A percentile compares a stretch with the other conserved stretches of the same genome.
These are phyloP conservation scores for Portevinia maculata DNA, from an alignment of 2,888 invertebrate species.

Conservation along the genomic window DNA sequence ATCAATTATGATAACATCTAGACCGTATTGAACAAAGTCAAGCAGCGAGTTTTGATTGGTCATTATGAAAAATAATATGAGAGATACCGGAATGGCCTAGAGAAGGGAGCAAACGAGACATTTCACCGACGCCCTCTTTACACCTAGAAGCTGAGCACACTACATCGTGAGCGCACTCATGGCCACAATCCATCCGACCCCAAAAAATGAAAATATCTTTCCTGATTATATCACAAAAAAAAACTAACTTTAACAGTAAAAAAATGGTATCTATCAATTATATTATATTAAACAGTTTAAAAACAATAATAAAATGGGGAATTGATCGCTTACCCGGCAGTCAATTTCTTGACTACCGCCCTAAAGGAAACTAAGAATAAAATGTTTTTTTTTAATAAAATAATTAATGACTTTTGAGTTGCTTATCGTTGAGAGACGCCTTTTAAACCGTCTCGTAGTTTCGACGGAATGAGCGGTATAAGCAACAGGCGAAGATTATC, in stretches of 20 bases:
- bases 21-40: too few species aligned
- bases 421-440: too few species aligned
- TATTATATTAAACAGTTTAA: conserved; percentile 14
- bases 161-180: too few species aligned
- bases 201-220: background rate
- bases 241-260: conserved; percentile 1
- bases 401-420: conserved; percentile 11
- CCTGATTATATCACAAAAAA: background rate
- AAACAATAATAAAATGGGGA: conserved; percentile 28
- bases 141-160: too few species aligned
- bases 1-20: too few species aligned
- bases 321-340: conserved; percentile 2
- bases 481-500: conserved; percentile 95
- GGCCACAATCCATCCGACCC: too few species aligned
- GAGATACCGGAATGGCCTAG: too few species aligned
- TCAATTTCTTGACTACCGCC: background rate
- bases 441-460: conserved; percentile 93
- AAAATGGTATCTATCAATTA: background rate
- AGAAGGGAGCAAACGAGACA: too few species aligned
- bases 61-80: too few species aligned
- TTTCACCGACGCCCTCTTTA: too few species aligned
- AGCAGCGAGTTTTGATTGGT: too few species aligned
- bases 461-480: conserved; percentile 95
- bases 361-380: background rate
- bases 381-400: conserved; percentile 4